Evolutionary conservation across 2,113 vertebrate species (phyloP), one percentile per base, ranked within the genome.

Genomic region (Orthonyx spaldingii): DNA sequence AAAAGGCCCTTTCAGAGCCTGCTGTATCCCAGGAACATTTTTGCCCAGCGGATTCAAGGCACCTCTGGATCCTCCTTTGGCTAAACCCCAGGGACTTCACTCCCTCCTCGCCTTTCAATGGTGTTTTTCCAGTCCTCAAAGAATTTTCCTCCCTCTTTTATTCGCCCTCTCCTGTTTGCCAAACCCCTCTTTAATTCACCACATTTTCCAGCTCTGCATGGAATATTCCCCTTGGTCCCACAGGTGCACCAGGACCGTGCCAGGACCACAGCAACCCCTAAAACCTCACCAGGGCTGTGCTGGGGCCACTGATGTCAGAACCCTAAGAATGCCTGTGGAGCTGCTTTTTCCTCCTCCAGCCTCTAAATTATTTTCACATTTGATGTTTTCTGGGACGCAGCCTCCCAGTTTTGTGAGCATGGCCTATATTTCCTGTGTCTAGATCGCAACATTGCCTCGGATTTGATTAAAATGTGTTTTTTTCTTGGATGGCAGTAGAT

Each of bases 161-260:
- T 41, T 57, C 46, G 14, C 28, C 7, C 22, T 52, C 37, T 66
- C 7, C 47, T 2, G 0, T n/a, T 60, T 71, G 20, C 39, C 86
- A 56, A 30, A 16, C 6, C 32, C 27, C n/a, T 79, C 35, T 28
- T 41, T 28, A 20, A 37, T 3, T 8, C 47, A 6, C 16, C 46
- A 35, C 41, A 17, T n/a, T 52, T 78, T n/a, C 66, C 66, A 83
- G 42, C 23, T 37, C 59, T 44, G 53, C 42, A 23, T 56, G 66
- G 86, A 59, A 19, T 7, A 24, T 63, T 78, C 33, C 28, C 16
- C 32, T n/a, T 6, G 16, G 17, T 50, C 57, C 68, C 19, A 7
- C 8, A 22, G 44, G 49, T 3, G 3, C 2, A 3, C 41, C n/a
- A 60, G 70, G 41, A 64, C 8, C 2, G 0, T 0, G 2, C 16